Base-by-base conservation (phyloP, 2,797 vertebrate genomes). In the Enteromius trimaculatus region DNA sequence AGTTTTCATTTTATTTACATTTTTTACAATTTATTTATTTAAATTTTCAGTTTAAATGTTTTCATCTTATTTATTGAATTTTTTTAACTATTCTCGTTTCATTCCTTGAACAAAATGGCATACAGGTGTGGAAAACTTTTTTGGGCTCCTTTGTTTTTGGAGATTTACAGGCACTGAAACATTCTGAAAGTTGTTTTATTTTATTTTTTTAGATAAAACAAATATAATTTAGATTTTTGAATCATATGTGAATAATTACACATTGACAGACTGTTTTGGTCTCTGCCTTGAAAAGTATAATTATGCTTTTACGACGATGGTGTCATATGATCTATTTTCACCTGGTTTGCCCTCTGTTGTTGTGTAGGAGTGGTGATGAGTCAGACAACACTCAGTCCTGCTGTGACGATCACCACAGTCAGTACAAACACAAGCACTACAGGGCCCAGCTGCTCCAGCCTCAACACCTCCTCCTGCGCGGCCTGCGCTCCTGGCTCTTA, bases 391-490 rank as follows among this genome's bases (percentile, higher is more conserved):
- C 91, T 93, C 0, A 80, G 82, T 66, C 94, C 94, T 17, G 88
- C 93, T 44, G 88, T 92, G 88, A 90, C 84, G 10, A 88, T 81
- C 91, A 93, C 91, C 85, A 93, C 93, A 60, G 29, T 87, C 31
- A 60, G 37, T 79, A 82, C 58, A 37, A 89, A 55, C 83, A 31
- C 90, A 78, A 94, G 91, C 66, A 92, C 92, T 90, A 93, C 91
- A 0, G 89, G 91, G 68, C 88, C 90, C 0, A 93, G 89, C 89
- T 97, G 97, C 91, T 93, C 86, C 9, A 29, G 44, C 0, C 93
- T 95, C 83, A 96, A 97, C n/a, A 90, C 88, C 42, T 95, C 95
- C 0, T 81, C 90, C 82, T 97, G 97, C 84, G 88, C 91, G 77
- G 86, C 1, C 37, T 97, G 97, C 69, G 84, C 92, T 3, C 93